Base-by-base conservation (phyloP, 1,140 invertebrate species). In the Whitmania pigra region DNA sequence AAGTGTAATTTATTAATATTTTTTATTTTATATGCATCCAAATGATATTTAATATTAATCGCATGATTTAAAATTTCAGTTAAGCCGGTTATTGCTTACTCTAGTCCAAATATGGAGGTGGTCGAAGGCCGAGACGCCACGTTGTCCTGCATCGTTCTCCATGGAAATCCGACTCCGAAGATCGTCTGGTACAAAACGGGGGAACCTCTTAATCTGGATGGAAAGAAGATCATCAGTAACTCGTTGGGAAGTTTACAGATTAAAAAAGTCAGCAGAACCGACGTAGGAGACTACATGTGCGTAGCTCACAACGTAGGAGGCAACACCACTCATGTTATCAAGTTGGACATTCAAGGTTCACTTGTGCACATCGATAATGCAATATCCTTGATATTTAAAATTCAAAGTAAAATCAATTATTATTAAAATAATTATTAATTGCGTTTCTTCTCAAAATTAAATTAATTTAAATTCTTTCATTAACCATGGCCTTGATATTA, bases 211-310 rank as follows among this genome's bases (percentile, higher is more conserved):
- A 53, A 79, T 13, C 67, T 71, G 29, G 69, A 68, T 20, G 75
- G 73, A 20, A 73, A 72, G 29, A 72, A 75, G 55, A 67, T 77
- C 57, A 63, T 25, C 22, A 63, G 2, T 69, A 66, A 71, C 17
- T 73, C 68, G 20, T 71, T 75, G 15, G 78, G 77, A 0, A 77
- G 72, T 31, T 60, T 82, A 3, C 67, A 72, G 20, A 78, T 82
- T n/a, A 73, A 53, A 15, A 75, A 80, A 71, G 77, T 79, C 6
- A 73, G 76, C 60, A 71, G 74, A n/a, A 73, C 72, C 18, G 78
- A 84, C 72, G 79, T 81, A 70, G 84, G 83, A 40, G 78, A 80
- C 7, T 85, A 84, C 73, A 76, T 79, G 0, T 85, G 84, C 78
- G 69, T 78, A 13, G 84, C 84, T 0, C 75, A 75, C 31, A 84